Evolutionary conservation across 2,888 invertebrate genomes (phyloP), one percentile per base, ranked within the genome.

Genomic region (Helobdella robusta): DNA sequence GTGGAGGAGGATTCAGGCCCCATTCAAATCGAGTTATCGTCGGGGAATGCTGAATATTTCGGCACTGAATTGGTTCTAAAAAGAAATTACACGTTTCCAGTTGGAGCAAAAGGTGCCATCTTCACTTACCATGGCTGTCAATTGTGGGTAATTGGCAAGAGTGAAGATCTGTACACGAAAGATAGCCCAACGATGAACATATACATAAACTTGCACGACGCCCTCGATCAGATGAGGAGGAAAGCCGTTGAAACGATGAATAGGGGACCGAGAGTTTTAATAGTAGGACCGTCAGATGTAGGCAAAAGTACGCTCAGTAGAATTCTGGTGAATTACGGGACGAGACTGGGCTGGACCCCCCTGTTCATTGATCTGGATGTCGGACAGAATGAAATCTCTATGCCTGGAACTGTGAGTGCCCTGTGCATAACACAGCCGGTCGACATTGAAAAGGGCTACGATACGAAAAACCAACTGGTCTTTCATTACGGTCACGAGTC

Each of bases 361-460:
- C 87, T 97, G 66, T 91, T 86, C 79, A 92, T 94, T 0, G 97
- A 98, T 76, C 81, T 97, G 40, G 97, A 98, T 82, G 89, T 94
- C 0, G 97, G 94, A 0, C 95, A 97, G 62, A 62, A 62, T 44
- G 62, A 62, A 20, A 62, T 62, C 11, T 28, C 62, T 1, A 50
- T 62, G 48, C 62, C 62, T 50, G 62, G 62, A 3, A 62, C 50
- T 15, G 50, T 62, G 34, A 50, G 62, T n/a, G n/a, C n/a, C n/a
- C n/a, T n/a, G n/a, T n/a, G n/a, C n/a, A n/a, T n/a, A n/a, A n/a
- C n/a, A n/a, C 82, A 94, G 63, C 91, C 93, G 0, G 90, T 95
- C 0, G 88, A 89, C 65, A 86, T 94, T 35, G 92, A 94, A 73
- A 95, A 95, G 74, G 94, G 94, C 0, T 97, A 94, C 77, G 88